Base-by-base conservation (phyloP, 92 coral and sea anemone genomes). In the Plumapathes pennacea region DNA sequence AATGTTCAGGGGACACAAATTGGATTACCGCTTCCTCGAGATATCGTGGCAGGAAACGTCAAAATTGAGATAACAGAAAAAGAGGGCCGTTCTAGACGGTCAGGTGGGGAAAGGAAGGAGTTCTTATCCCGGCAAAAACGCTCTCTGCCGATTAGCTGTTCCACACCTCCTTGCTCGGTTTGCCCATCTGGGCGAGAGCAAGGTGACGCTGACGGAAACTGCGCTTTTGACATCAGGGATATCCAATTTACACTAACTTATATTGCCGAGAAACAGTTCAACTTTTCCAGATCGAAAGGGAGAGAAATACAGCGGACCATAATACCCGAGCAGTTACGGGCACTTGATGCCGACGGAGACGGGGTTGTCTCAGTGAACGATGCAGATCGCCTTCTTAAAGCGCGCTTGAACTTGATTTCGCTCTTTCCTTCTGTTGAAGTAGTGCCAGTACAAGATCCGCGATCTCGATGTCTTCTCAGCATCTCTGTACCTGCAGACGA, bases 151-250 rank as follows among this genome's bases (percentile, higher is more conserved):
- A 57, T 22, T 30, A 33, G 26, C 20, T 76, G 83, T 21, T 40
- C 49, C 52, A 59, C 1, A 7, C 83, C 77, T 8, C 83, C 83
- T 0, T 76, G 83, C 31, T 38, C 36, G 15, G 52, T 28, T 28
- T 76, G 83, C 37, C 69, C 70, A 7, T 25, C 37, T 0, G 77
- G 51, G 50, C 40, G 77, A 25, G 65, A 67, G 25, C 77, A 41
- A 10, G 70, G 83, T 0, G 83, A 76, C 24, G 32, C 70, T 25
- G 83, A 76, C n/a, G 77, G 83, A 8, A 76, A 76, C 57, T 67
- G 83, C 32, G 14, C 67, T 45, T 76, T 76, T 36, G 83, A 76
- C 26, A 41, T 67, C 19, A 48, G 83, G 41, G 83, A 76, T 36
- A 42, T 76, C 7, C 67, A 76, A 14, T 76, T 61, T 48, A 22